These are phyloP conservation scores for Leucosticte australis DNA, from an alignment of 2,113 vertebrate genomes.

Conservation along the genomic window DNA sequence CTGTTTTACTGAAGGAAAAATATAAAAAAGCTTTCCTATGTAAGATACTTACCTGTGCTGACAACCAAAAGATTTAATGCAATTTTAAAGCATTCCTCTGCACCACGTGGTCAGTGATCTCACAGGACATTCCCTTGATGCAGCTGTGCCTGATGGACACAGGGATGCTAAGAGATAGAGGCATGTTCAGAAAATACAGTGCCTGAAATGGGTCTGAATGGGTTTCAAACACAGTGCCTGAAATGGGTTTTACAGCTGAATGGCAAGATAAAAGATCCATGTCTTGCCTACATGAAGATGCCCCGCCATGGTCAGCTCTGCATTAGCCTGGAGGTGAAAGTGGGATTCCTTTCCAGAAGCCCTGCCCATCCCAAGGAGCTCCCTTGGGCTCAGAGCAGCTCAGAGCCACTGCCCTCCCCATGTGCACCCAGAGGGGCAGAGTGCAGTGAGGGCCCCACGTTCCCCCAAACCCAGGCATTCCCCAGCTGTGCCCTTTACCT, in stretches of 20 bases:
- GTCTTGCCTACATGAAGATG: too few species aligned
- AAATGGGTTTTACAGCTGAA: background rate
- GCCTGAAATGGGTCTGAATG: background rate
- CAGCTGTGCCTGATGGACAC: background rate
- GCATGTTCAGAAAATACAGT: background rate
- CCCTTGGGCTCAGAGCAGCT: background rate
- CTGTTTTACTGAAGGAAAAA: background rate
- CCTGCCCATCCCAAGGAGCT: background rate
- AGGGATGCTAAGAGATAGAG: background rate
- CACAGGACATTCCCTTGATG: background rate
- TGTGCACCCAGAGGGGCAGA: background rate
- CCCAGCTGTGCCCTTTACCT: background rate
- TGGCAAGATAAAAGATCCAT: background rate
- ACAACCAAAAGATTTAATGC: background rate
- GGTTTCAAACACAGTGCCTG: background rate
- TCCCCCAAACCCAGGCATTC: background rate
- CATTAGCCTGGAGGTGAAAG: background rate
- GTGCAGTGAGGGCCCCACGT: accelerated
- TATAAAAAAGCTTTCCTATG: background rate
- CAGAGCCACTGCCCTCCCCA: background rate
- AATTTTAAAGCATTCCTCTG: background rate
- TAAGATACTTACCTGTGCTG: background rate
- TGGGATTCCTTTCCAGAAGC: background rate
- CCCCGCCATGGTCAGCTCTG: background rate
- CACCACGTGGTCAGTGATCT: background rate